Percentiles rank a stretch among this genome's conserved stretches.
Evolutionary conservation across 2,113 vertebrate species (phyloP).

Genomic region (Myocastor coypus): DNA sequence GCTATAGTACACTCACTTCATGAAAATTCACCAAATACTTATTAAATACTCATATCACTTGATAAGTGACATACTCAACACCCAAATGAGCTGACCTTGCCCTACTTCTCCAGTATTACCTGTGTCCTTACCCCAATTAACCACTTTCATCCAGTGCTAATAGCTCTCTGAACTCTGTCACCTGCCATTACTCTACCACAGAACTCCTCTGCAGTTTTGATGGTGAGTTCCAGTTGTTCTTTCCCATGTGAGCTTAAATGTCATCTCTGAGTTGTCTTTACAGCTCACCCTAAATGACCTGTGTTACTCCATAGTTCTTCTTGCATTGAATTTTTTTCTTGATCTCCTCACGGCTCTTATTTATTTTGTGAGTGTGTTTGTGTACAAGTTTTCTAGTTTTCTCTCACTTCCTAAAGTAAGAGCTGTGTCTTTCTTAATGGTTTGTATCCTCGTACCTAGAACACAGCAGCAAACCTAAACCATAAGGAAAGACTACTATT

Average conservation of each 20-base stretch:
- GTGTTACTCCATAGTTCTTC: not conserved
- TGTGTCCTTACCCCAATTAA: not conserved
- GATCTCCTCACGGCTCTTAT: not conserved
- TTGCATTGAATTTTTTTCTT: not conserved
- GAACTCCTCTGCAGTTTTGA: not conserved
- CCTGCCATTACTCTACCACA: not conserved
- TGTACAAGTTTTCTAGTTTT: not conserved
- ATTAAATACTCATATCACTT: not conserved
- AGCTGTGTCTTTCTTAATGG: not conserved
- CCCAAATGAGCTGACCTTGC: not conserved
- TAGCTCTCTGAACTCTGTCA: not conserved
- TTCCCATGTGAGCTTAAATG: not conserved
- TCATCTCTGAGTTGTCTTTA: not conserved
- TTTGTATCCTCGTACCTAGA: not conserved
- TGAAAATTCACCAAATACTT: conserved; percentile 14
- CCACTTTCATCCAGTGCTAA: not conserved
- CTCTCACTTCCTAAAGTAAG: not conserved
- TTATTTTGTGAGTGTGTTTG: not conserved
- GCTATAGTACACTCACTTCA: not conserved
- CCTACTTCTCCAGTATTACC: not conserved
- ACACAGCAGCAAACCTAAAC: not conserved
- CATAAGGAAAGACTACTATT: not conserved
- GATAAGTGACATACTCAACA: not conserved
- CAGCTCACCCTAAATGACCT: not conserved
- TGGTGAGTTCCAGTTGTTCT: not conserved